phyloP scores from a whole-genome alignment of 2,888 invertebrate species.

The Timema cristinae region DNA sequence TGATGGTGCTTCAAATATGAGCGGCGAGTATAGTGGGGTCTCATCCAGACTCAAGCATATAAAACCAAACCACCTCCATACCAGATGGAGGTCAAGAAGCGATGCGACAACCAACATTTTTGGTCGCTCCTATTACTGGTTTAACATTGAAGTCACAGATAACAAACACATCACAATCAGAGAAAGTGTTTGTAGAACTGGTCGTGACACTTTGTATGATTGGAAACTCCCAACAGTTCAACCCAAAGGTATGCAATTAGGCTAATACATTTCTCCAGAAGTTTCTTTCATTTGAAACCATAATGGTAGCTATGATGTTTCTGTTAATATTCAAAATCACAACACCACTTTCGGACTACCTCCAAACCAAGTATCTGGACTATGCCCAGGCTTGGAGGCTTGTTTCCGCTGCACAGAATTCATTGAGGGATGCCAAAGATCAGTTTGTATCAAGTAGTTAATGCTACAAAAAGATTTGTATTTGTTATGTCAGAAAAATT shows the following conservation, averaged over 20 bases:
- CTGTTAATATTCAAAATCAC: constrained; percentile 3
- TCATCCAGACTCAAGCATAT: not conserved
- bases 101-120: constrained; percentile 9
- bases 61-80: not conserved
- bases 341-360: constrained; percentile 4
- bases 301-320: not conserved
- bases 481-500: constrained; percentile 3
- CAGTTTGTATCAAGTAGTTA: constrained; percentile 1
- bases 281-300: constrained; percentile 8
- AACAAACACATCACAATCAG: constrained; percentile 9
- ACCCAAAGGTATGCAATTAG: constrained; percentile 9
- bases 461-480: not conserved
- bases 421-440: not conserved
- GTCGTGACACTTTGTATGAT: not conserved
- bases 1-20: constrained; percentile 11
- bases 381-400: constrained; percentile 6
- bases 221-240: not conserved
- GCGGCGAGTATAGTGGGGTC: not conserved
- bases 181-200: not conserved
- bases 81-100: not conserved
- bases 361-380: not conserved
- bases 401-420: constrained; percentile 7
- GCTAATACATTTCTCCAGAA: constrained; percentile 6
- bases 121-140: constrained; percentile 1
- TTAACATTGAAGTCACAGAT: not conserved